A percentile compares a stretch with the other conserved stretches of the same genome.
Conservation (phyloP, 2,797 vertebrate genomes). For the Glyptemys insculpta region DNA sequence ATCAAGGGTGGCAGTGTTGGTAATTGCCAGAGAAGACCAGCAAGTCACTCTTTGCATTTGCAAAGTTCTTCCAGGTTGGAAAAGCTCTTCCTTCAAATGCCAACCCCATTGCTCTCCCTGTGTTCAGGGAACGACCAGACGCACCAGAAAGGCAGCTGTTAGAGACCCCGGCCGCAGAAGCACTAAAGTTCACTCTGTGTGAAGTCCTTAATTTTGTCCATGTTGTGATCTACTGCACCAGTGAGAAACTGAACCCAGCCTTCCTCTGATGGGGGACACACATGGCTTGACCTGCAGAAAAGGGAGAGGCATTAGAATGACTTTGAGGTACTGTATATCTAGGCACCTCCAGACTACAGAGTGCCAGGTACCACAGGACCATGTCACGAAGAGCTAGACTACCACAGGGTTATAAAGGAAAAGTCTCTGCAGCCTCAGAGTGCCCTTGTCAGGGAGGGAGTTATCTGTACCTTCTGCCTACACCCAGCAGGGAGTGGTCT, state of each 20-base stretch:
- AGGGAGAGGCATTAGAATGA: constrained; percentile 47
- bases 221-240: constrained; percentile 89
- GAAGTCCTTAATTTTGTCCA: constrained; percentile 88
- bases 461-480: not conserved
- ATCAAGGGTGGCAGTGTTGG: not conserved
- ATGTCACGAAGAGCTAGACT: not conserved
- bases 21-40: not conserved
- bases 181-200: constrained; percentile 83
- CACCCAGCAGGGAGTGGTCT: not conserved
- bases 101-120: constrained; percentile 1
- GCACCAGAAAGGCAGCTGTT: constrained; percentile 41
- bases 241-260: constrained; percentile 92
- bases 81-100: not conserved
- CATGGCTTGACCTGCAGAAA: constrained; percentile 88
- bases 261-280: constrained; percentile 88
- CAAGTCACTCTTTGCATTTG: not conserved
- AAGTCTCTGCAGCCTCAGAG: not conserved
- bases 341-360: not conserved
- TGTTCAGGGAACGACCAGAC: constrained; percentile 30
- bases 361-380: accelerated
- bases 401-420: not conserved
- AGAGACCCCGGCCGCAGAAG: not conserved
- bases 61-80: not conserved
- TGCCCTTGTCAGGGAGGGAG: not conserved
- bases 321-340: not conserved